These are phyloP conservation scores for Neodiprion virginianus DNA, from an alignment of 1,140 invertebrate species.

Conservation along the genomic window DNA sequence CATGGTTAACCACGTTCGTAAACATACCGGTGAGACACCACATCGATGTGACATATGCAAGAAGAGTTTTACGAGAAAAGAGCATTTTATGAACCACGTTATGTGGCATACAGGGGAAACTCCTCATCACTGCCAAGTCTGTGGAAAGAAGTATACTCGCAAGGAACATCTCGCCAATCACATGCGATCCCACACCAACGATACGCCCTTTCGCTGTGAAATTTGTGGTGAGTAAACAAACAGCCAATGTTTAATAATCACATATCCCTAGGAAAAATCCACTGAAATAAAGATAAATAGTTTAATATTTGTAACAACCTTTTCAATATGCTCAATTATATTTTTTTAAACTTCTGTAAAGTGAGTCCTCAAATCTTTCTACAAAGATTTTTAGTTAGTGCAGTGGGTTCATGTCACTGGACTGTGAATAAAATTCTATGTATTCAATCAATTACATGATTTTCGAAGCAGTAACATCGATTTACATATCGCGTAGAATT, in stretches of 20 bases:
- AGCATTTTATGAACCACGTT: conserved; percentile 72
- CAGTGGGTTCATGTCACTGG: too few relatives aligned
- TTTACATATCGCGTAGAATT: too few relatives aligned
- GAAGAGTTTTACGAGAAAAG: conserved; percentile 71
- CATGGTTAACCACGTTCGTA: conserved; percentile 71
- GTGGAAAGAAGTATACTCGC: conserved; percentile 79
- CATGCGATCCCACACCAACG: conserved; percentile 83
- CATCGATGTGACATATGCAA: conserved; percentile 77
- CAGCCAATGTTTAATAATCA: conserved; percentile 34
- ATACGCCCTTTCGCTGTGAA: conserved; percentile 80
- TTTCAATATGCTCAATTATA: too few relatives aligned
- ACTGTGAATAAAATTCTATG: too few relatives aligned
- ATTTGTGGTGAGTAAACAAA: conserved; percentile 73
- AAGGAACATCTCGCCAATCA: conserved; percentile 80
- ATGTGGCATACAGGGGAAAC: conserved; percentile 77
- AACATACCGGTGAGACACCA: conserved; percentile 78
- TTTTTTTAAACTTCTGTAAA: too few relatives aligned
- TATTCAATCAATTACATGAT: too few relatives aligned
- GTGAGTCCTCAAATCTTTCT: too few relatives aligned
- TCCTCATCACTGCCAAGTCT: conserved; percentile 76
- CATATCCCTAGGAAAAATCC: too few relatives aligned
- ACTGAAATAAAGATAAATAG: too few relatives aligned
- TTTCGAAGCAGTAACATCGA: too few relatives aligned
- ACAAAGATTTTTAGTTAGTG: too few relatives aligned
- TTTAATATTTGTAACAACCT: too few relatives aligned